These are phyloP conservation scores for Athrips mouffetella DNA, from an alignment of 2,888 invertebrate genomes.

Conservation along the genomic window DNA sequence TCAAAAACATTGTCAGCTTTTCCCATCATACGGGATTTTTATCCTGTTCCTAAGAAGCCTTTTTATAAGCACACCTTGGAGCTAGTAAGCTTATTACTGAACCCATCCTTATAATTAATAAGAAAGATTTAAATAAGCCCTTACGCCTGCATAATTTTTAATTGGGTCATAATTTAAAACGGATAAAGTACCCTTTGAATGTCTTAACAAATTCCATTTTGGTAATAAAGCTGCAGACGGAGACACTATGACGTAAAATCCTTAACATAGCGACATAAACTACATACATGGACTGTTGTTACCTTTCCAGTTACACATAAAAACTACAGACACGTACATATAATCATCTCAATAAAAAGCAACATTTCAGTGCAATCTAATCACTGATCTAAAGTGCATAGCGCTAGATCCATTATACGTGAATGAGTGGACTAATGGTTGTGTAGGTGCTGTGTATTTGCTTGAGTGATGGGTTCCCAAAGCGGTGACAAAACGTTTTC, in stretches of 20 bases:
- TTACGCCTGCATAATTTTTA: constrained; percentile 24
- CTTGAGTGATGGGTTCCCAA: constrained; percentile 62
- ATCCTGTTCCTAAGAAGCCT: constrained; percentile 14
- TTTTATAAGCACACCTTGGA: constrained; percentile 11
- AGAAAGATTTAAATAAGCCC: constrained; percentile 28
- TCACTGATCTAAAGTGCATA: constrained; percentile 62
- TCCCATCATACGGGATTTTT: background rate
- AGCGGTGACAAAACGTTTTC: constrained; percentile 57
- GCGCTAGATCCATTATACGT: constrained; percentile 44
- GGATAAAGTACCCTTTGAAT: constrained; percentile 21
- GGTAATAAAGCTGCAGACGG: background rate
- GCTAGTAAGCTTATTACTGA: background rate
- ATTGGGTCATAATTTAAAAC: constrained; percentile 29
- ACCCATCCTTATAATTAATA: constrained; percentile 23
- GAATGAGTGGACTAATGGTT: constrained; percentile 57
- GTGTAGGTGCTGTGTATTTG: constrained; percentile 73
- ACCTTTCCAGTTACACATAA: background rate
- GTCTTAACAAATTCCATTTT: background rate
- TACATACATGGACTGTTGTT: background rate
- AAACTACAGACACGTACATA: constrained; percentile 24
- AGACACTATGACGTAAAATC: background rate
- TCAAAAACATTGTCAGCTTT: constrained; percentile 25
- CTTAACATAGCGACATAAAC: background rate
- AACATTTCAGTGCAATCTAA: constrained; percentile 51
- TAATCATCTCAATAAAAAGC: constrained; percentile 35